phyloP scores from a whole-genome alignment of 1,140 invertebrate genomes.

The Pseudobourletiella spinata region DNA sequence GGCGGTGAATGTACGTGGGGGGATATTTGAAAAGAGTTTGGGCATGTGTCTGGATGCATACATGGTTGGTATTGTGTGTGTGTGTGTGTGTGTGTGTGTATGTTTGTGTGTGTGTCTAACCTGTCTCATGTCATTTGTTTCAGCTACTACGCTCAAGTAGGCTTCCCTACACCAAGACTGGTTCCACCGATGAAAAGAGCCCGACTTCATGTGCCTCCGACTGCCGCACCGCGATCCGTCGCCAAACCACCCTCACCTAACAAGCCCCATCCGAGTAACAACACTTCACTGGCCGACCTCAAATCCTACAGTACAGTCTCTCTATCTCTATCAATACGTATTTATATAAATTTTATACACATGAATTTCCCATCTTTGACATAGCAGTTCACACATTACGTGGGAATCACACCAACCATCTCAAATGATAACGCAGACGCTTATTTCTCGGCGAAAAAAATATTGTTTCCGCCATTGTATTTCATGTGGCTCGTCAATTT shows the following conservation, averaged over 20 bases:
- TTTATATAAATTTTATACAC: background rate
- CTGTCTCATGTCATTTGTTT: slow-evolving; percentile 1
- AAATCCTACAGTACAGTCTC: slow-evolving; percentile 57
- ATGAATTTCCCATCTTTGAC: too few species aligned
- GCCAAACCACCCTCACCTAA: slow-evolving; percentile 39
- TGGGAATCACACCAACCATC: too few species aligned
- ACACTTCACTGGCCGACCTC: slow-evolving; percentile 45
- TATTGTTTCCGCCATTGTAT: too few species aligned
- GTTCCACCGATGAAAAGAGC: slow-evolving; percentile 52
- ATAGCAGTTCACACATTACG: too few species aligned
- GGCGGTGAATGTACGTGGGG: too few species aligned
- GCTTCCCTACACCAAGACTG: slow-evolving; percentile 45
- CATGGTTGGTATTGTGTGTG: background rate
- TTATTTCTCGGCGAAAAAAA: too few species aligned
- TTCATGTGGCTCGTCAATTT: background rate
- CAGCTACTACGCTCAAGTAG: slow-evolving; percentile 54
- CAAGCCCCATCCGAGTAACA: slow-evolving; percentile 42
- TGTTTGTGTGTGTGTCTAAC: background rate
- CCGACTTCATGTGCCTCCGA: slow-evolving; percentile 49
- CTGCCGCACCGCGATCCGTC: slow-evolving; percentile 22
- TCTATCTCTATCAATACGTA: background rate
- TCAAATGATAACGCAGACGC: too few species aligned
- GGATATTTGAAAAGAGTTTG: too few species aligned
- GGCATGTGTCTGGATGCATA: background rate
- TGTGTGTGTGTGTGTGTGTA: too few species aligned